Evolutionary conservation across 2,888 invertebrate species (phyloP).

Genomic region (Liposcelis brunnea): DNA sequence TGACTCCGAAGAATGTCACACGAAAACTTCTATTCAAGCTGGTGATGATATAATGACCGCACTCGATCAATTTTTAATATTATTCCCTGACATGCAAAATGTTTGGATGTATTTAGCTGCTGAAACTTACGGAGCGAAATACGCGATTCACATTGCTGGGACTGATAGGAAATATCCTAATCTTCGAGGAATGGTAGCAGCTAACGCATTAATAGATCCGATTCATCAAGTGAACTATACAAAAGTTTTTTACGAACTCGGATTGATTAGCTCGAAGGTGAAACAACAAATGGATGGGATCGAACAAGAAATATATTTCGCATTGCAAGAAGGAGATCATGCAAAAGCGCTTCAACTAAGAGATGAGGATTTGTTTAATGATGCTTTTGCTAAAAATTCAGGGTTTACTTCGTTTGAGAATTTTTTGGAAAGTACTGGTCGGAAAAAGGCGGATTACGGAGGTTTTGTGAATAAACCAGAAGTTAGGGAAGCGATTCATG

Average conservation of each 20-base stretch:
- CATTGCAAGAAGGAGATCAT: too few species aligned
- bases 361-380: too few species aligned
- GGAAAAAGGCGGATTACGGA: too few species aligned
- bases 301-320: too few species aligned
- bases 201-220: slow-evolving; percentile 65
- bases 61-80: slow-evolving; percentile 60
- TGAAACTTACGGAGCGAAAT: slow-evolving; percentile 76
- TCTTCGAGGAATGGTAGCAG: slow-evolving; percentile 49
- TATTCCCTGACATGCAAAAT: slow-evolving; percentile 57
- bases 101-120: slow-evolving; percentile 77
- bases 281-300: slow-evolving; percentile 19
- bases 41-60: slow-evolving; percentile 62
- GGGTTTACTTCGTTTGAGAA: too few species aligned
- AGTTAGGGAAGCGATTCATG: too few species aligned
- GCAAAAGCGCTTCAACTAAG: too few species aligned
- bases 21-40: slow-evolving; percentile 59
- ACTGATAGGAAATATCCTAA: slow-evolving; percentile 46
- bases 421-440: too few species aligned
- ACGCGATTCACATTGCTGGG: slow-evolving; percentile 52
- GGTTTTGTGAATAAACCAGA: too few species aligned
- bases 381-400: too few species aligned
- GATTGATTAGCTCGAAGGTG: slow-evolving; percentile 47
- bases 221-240: slow-evolving; percentile 56
- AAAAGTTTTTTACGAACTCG: slow-evolving; percentile 60
- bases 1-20: slow-evolving; percentile 52